These are phyloP conservation scores for Archips xylosteana DNA, from an alignment of 2,888 invertebrate genomes.

Conservation along the genomic window DNA sequence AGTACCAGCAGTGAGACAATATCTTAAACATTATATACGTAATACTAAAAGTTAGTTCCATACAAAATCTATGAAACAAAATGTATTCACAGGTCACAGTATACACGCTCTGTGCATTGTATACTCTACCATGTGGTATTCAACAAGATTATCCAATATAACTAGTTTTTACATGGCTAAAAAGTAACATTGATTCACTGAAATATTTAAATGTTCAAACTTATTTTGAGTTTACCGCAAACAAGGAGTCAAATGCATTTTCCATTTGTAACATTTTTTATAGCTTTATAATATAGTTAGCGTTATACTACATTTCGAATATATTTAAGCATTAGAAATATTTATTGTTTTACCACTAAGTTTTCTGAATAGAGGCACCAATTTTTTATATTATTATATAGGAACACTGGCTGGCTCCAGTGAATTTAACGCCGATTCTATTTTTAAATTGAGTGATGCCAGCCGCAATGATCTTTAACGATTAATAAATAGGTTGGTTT, in stretches of 20 bases:
- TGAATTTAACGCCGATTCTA: constrained; percentile 18
- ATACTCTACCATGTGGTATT: constrained; percentile 6
- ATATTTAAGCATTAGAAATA: constrained; percentile 38
- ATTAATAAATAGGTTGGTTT: constrained; percentile 54
- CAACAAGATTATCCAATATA: constrained; percentile 24
- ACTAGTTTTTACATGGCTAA: constrained; percentile 4
- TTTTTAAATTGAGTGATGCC: constrained; percentile 20
- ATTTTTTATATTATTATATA: constrained; percentile 37
- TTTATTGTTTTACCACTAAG: constrained; percentile 33
- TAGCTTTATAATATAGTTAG: constrained; percentile 19
- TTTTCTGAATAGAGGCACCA: constrained; percentile 43
- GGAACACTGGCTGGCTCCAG: constrained; percentile 34
- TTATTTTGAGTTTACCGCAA: neutral
- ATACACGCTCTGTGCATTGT: constrained; percentile 7
- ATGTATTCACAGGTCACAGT: constrained; percentile 20
- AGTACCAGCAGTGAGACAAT: neutral
- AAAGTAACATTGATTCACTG: neutral
- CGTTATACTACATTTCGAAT: constrained; percentile 23
- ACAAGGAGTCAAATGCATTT: neutral
- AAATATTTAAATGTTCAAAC: neutral
- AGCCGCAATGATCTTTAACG: constrained; percentile 23
- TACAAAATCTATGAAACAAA: constrained; percentile 17
- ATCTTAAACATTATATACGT: constrained; percentile 1
- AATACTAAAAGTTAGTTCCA: constrained; percentile 30
- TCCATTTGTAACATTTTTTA: neutral